phyloP scores from a whole-genome alignment of 2,888 invertebrate species.

The Hypena proboscidalis region DNA sequence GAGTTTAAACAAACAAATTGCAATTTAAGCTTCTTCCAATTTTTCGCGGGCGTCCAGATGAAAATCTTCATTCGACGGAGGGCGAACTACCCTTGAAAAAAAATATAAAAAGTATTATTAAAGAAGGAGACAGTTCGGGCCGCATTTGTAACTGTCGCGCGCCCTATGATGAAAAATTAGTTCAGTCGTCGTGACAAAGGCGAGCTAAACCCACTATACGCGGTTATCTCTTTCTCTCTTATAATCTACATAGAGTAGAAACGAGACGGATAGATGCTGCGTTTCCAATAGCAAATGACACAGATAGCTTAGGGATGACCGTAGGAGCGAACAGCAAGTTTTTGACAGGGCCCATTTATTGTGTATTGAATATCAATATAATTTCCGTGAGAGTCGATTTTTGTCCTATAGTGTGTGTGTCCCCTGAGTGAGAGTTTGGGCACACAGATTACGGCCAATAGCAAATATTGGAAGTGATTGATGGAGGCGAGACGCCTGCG shows the following conservation, averaged over 20 bases:
- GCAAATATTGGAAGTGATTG: slow-evolving; percentile 81
- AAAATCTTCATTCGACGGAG: slow-evolving; percentile 79
- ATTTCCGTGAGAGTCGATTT: slow-evolving; percentile 84
- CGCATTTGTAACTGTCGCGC: slow-evolving; percentile 85
- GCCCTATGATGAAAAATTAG: slow-evolving; percentile 86
- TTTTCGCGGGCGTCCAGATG: slow-evolving; percentile 71
- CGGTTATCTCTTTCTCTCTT: slow-evolving; percentile 68
- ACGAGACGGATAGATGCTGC: slow-evolving; percentile 62
- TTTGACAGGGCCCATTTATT: slow-evolving; percentile 85
- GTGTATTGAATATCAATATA: slow-evolving; percentile 86
- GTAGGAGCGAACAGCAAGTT: slow-evolving; percentile 85
- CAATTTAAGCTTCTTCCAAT: slow-evolving; percentile 77
- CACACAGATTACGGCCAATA: slow-evolving; percentile 80
- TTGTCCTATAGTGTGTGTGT: slow-evolving; percentile 76
- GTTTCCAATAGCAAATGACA: slow-evolving; percentile 84
- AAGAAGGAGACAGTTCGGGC: slow-evolving; percentile 85
- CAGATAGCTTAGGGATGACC: slow-evolving; percentile 86
- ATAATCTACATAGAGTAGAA: slow-evolving; percentile 48
- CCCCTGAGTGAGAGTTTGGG: slow-evolving; percentile 76
- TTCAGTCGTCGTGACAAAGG: slow-evolving; percentile 84
- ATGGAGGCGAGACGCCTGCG: slow-evolving; percentile 64
- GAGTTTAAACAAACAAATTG: slow-evolving; percentile 72
- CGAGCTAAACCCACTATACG: slow-evolving; percentile 79
- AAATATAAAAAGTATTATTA: slow-evolving; percentile 85
- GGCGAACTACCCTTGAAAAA: slow-evolving; percentile 83